Percentiles rank a stretch among this genome's conserved stretches.
Evolutionary conservation across 2,113 vertebrate species (phyloP).

Genomic region (Ardeotis arabs): DNA sequence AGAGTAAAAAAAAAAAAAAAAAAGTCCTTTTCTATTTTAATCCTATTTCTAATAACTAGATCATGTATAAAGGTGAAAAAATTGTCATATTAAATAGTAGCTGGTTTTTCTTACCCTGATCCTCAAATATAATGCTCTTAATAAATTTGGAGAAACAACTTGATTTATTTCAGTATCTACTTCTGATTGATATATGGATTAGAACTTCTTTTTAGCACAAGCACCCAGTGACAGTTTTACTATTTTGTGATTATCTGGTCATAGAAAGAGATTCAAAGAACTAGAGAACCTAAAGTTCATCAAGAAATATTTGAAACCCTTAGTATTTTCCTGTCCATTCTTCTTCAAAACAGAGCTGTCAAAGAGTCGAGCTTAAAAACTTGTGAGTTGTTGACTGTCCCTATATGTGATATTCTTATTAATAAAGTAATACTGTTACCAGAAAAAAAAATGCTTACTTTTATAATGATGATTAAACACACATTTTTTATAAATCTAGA

Average conservation of each 20-base stretch:
- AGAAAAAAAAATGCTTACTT: no score
- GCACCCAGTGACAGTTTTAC: neutral
- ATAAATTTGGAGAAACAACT: neutral
- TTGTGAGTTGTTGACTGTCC: neutral
- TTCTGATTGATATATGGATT: neutral
- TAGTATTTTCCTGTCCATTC: neutral
- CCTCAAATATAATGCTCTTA: neutral
- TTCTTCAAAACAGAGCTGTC: neutral
- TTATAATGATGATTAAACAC: no score
- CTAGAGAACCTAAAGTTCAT: neutral
- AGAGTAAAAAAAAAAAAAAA: neutral
- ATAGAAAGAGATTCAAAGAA: neutral
- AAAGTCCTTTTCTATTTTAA: neutral
- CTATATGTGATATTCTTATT: neutral
- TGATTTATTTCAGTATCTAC: neutral
- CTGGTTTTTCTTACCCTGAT: neutral
- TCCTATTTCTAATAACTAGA: neutral
- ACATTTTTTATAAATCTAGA: neutral
- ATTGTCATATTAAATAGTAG: neutral
- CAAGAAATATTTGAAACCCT: neutral
- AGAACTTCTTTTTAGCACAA: neutral
- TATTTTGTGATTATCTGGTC: neutral
- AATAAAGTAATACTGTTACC: neutral
- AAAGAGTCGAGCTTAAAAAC: neutral
- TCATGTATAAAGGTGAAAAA: neutral